These are phyloP conservation scores for Noturus placidus DNA, from an alignment of 2,113 vertebrate genomes.

Conservation along the genomic window DNA sequence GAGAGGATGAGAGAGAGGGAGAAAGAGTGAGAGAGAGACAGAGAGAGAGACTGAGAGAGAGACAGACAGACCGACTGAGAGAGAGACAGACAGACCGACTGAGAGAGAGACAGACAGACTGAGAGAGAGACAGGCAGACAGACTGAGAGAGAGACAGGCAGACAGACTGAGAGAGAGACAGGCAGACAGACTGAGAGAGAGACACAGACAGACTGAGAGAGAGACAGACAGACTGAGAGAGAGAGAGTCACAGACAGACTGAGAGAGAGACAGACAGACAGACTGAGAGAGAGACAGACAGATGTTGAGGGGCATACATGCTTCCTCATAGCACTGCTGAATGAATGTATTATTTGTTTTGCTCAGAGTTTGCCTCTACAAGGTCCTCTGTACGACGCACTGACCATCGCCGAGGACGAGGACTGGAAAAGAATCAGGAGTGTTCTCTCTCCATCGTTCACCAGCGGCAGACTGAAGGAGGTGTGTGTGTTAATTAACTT, in stretches of 20 bases:
- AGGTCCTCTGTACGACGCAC: conserved; percentile 49
- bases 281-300: not conserved
- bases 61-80: not conserved
- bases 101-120: not conserved
- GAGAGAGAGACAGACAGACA: not conserved
- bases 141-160: not conserved
- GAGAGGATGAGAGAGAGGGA: too few species aligned
- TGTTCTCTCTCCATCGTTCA: conserved; percentile 78
- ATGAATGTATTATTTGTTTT: too few species aligned
- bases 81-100: too few species aligned
- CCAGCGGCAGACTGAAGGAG: conserved; percentile 82
- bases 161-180: not conserved
- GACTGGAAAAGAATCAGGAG: conserved; percentile 76
- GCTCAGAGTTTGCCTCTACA: conserved; percentile 60
- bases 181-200: not conserved
- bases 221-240: not conserved
- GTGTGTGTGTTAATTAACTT: conserved; percentile 54
- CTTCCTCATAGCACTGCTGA: not conserved
- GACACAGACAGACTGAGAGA: too few species aligned
- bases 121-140: not conserved
- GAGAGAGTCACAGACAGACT: too few species aligned
- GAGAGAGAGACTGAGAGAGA: not conserved
- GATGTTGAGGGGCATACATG: not conserved
- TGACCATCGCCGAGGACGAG: conserved; percentile 68
- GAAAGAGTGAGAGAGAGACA: not conserved